Percentiles rank a stretch among this genome's conserved stretches.
These are phyloP conservation scores for Drosophila paramelanica DNA, from an alignment of 2,888 invertebrate species.

Conservation along the genomic window DNA sequence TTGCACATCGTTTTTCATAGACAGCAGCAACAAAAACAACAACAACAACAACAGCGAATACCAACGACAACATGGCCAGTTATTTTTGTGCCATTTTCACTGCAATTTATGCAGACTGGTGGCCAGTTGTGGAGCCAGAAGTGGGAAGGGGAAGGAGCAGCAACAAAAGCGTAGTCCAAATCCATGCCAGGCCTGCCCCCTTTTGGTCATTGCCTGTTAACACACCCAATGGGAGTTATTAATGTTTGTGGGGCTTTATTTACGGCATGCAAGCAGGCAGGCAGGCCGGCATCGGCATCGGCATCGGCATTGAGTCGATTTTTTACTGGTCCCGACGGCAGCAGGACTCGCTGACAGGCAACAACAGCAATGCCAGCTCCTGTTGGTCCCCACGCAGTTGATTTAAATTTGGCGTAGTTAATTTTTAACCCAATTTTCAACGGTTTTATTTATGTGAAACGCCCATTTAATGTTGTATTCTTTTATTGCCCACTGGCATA, in stretches of 20 bases:
- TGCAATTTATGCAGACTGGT: constrained; percentile 70
- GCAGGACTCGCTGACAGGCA: constrained; percentile 66
- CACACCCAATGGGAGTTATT: constrained; percentile 82
- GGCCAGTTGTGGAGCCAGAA: constrained; percentile 16
- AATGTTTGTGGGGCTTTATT: constrained; percentile 77
- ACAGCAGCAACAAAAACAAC: constrained; percentile 39
- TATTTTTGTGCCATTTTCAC: constrained; percentile 68
- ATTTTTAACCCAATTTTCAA: constrained; percentile 76
- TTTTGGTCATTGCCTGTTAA: constrained; percentile 80
- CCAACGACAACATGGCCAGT: constrained; percentile 38
- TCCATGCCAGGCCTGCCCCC: constrained; percentile 68
- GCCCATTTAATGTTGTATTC: constrained; percentile 74
- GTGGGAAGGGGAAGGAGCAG: not conserved
- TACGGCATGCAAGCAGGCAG: constrained; percentile 65
- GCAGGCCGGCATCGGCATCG: constrained; percentile 8
- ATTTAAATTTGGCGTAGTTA: constrained; percentile 78
- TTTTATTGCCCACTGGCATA: constrained; percentile 64
- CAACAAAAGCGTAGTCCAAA: constrained; percentile 64
- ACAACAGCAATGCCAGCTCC: constrained; percentile 28
- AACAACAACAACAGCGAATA: constrained; percentile 26
- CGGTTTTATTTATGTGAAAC: constrained; percentile 70
- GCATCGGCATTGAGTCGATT: constrained; percentile 63
- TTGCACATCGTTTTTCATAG: constrained; percentile 76
- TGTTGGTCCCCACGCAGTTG: constrained; percentile 53
- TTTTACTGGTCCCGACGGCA: constrained; percentile 72